phyloP scores from a whole-genome alignment of 2,797 vertebrate genomes.

The Danio tinwini region DNA sequence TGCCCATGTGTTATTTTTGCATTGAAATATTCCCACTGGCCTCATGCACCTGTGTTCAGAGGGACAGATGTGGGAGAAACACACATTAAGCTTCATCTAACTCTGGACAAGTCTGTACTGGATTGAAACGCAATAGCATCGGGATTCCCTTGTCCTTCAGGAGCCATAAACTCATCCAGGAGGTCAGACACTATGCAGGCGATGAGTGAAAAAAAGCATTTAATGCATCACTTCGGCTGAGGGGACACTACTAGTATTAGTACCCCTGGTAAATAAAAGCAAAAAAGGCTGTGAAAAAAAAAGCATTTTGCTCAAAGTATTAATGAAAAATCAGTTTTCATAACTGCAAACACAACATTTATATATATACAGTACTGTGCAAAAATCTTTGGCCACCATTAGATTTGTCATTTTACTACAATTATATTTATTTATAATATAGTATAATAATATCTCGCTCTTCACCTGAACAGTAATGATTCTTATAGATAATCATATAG shows the following conservation, averaged over 20 bases:
- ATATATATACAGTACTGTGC: too few species aligned
- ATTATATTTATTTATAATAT: too few species aligned
- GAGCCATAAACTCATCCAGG: background rate
- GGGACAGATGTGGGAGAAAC: slow-evolving; percentile 32
- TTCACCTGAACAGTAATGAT: too few species aligned
- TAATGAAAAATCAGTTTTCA: too few species aligned
- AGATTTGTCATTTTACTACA: too few species aligned
- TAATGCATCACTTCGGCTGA: background rate
- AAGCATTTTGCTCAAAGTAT: too few species aligned
- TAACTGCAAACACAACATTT: too few species aligned
- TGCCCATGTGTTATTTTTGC: slow-evolving; percentile 50
- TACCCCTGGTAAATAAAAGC: too few species aligned
- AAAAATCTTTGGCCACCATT: too few species aligned
- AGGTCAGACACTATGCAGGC: background rate
- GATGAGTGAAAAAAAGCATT: slow-evolving; percentile 16
- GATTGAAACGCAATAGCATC: slow-evolving; percentile 21
- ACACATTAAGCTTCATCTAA: slow-evolving; percentile 21
- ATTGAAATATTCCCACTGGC: slow-evolving; percentile 43
- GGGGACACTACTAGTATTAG: background rate
- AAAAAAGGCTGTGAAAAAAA: too few species aligned
- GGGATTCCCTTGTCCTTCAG: slow-evolving; percentile 46
- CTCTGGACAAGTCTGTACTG: slow-evolving; percentile 30
- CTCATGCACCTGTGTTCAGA: slow-evolving; percentile 43
- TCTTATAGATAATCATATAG: too few species aligned
- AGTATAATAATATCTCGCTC: too few species aligned